Conservation (phyloP, 2,888 invertebrate genomes). For the Drosophila paranaensis region DNA sequence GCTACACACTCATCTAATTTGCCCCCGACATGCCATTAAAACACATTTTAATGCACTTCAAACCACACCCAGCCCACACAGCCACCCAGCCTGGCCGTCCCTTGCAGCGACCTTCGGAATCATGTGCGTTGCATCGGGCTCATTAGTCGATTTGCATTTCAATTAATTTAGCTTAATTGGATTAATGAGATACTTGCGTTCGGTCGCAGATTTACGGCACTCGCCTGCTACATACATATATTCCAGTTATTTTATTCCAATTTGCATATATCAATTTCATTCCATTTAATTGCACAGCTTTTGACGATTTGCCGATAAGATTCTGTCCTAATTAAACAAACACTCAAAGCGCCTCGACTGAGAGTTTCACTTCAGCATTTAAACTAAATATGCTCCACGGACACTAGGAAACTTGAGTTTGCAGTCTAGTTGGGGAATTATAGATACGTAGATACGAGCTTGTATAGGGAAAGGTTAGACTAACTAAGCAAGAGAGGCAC, state of each 20-base stretch:
- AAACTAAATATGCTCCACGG: background rate
- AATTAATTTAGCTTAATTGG: constrained; percentile 80
- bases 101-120: constrained; percentile 4
- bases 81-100: background rate
- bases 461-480: too few species aligned
- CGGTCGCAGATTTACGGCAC: constrained; percentile 51
- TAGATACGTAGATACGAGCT: too few species aligned
- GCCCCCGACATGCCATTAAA: constrained; percentile 51
- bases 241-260: constrained; percentile 51
- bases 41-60: constrained; percentile 59
- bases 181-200: constrained; percentile 80
- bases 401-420: background rate
- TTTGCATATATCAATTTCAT: constrained; percentile 65
- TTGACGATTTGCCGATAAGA: constrained; percentile 58
- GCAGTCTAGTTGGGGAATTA: background rate
- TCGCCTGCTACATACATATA: constrained; percentile 13
- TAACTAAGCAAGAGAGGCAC: too few species aligned
- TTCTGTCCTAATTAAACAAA: constrained; percentile 45
- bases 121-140: constrained; percentile 48
- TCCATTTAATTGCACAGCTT: constrained; percentile 52
- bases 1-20: constrained; percentile 59
- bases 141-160: constrained; percentile 79
- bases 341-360: constrained; percentile 18
- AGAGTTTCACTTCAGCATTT: constrained; percentile 1
- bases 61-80: constrained; percentile 6